Percentiles rank a stretch among this genome's conserved stretches.
These are phyloP conservation scores for Stomatorhinus walkeri DNA, from an alignment of 2,797 vertebrate genomes.

Conservation along the genomic window DNA sequence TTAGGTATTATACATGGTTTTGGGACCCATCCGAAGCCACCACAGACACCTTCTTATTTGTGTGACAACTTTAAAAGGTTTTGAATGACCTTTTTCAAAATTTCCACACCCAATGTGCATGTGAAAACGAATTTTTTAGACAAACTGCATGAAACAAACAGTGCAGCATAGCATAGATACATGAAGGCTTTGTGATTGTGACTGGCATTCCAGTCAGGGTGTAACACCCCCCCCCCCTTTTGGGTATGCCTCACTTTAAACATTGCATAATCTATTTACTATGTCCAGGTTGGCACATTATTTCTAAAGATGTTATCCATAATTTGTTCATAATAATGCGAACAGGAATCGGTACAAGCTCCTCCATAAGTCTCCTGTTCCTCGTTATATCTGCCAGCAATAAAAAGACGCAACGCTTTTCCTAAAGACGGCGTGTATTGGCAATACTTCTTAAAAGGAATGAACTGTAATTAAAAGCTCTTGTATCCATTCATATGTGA, in stretches of 20 bases:
- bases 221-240: neutral
- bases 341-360: neutral
- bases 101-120: neutral
- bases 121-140: neutral
- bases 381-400: neutral
- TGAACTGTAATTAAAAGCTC: slow-evolving; percentile 20
- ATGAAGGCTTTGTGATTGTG: neutral
- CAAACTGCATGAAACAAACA: neutral
- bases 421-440: slow-evolving; percentile 6
- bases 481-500: slow-evolving; percentile 17
- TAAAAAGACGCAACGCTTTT: neutral
- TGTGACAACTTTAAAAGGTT: neutral
- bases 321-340: neutral
- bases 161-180: neutral
- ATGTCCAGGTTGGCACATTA: neutral
- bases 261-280: neutral
- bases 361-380: neutral
- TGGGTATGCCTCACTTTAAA: neutral
- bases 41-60: neutral
- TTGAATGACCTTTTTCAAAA: neutral
- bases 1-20: neutral
- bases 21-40: neutral
- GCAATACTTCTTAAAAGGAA: slow-evolving; percentile 10
- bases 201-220: neutral
- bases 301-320: neutral